A percentile compares a stretch with the other conserved stretches of the same genome.
phyloP scores from a whole-genome alignment of 2,797 vertebrate species.

The Ibycter americanus region DNA sequence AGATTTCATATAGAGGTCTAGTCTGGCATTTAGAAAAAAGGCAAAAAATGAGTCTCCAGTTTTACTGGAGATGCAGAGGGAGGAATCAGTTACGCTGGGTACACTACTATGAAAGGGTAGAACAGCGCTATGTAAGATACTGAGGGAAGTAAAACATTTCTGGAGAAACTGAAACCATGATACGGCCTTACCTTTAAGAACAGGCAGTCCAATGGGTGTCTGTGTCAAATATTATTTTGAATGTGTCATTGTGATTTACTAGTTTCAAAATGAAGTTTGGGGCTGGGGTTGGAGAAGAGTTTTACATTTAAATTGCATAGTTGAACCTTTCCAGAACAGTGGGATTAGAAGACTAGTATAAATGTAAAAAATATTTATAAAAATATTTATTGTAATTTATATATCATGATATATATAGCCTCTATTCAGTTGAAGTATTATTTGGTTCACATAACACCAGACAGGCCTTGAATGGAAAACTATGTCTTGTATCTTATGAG shows the following conservation, averaged over 20 bases:
- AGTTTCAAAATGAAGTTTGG: not conserved
- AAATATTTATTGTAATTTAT: not conserved
- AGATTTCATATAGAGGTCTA: not conserved
- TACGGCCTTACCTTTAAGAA: not conserved
- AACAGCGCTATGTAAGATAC: not conserved
- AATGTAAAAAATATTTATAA: not conserved
- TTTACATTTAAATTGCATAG: not conserved
- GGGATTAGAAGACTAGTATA: not conserved
- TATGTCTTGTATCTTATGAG: not conserved
- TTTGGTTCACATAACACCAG: not conserved
- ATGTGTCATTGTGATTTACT: not conserved
- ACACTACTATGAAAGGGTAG: not conserved
- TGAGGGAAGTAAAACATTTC: not conserved
- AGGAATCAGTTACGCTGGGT: not conserved
- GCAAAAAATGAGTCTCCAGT: not conserved
- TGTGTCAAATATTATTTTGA: not conserved
- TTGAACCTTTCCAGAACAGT: not conserved
- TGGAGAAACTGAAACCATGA: not conserved
- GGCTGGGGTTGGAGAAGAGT: not conserved
- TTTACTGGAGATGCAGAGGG: not conserved
- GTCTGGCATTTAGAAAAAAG: not conserved
- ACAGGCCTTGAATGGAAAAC: not conserved
- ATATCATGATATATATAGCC: not conserved
- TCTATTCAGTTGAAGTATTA: not conserved
- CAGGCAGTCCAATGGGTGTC: accelerated